Conservation (phyloP, 2,113 vertebrate genomes). For the Embiotoca jacksoni region DNA sequence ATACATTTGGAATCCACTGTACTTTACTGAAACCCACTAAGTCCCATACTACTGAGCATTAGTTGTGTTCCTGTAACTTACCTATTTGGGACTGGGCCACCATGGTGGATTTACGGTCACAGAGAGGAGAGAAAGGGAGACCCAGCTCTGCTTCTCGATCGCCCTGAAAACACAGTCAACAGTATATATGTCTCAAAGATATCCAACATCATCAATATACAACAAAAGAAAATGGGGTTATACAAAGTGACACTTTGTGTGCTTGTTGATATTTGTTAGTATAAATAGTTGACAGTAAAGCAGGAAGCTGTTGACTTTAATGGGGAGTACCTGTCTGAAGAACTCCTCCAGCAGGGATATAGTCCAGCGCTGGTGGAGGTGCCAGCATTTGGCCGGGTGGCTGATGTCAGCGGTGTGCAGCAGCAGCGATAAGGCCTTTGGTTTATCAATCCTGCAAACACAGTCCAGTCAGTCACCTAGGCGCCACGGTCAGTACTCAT, state of each 20-base stretch:
- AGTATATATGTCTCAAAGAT: not conserved
- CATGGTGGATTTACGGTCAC: slow-evolving; percentile 88
- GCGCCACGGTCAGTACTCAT: slow-evolving; percentile 51
- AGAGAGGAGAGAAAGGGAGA: slow-evolving; percentile 94
- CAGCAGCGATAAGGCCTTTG: slow-evolving; percentile 95
- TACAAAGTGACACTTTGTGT: too few relatives aligned
- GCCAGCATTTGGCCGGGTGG: slow-evolving; percentile 95
- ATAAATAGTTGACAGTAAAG: not conserved
- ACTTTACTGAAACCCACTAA: not conserved
- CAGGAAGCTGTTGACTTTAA: not conserved
- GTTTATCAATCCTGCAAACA: slow-evolving; percentile 91
- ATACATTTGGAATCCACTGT: too few relatives aligned
- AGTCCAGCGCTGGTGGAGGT: slow-evolving; percentile 93
- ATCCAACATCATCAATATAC: not conserved
- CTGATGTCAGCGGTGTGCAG: slow-evolving; percentile 97
- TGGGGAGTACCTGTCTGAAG: slow-evolving; percentile 91
- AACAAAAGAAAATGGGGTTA: not conserved
- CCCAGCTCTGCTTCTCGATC: slow-evolving; percentile 95
- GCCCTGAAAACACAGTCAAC: slow-evolving; percentile 84
- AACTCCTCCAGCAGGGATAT: slow-evolving; percentile 96
- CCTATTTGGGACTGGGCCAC: slow-evolving; percentile 75
- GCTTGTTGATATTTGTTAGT: too few relatives aligned
- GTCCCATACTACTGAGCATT: not conserved
- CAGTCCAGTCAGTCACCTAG: slow-evolving; percentile 70
- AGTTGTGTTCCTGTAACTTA: slow-evolving; percentile 13